Conservation (phyloP, 2,888 invertebrate genomes). For the Leucoptera coffeella region DNA sequence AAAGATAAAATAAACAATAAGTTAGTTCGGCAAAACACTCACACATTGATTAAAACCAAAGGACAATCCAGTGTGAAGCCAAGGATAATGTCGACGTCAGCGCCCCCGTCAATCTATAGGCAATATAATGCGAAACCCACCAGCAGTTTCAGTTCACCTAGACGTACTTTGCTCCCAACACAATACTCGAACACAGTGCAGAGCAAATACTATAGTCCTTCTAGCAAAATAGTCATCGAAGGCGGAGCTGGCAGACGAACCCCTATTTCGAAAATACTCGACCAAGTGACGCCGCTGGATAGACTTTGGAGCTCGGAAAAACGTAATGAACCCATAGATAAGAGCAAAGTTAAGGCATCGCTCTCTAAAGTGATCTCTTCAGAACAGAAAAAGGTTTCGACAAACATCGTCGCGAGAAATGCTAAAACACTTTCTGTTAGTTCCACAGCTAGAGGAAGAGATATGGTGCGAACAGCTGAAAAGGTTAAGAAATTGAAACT, state of each 20-base stretch:
- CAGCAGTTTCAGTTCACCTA: conserved; percentile 39
- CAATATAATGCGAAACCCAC: conserved; percentile 16
- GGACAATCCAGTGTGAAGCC: conserved; percentile 7
- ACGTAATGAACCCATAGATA: conserved; percentile 35
- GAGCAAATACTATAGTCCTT: conserved; percentile 15
- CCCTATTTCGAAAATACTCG: conserved; percentile 41
- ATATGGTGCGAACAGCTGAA: conserved; percentile 42
- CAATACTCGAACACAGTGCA: conserved; percentile 25
- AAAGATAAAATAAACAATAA: conserved; percentile 59
- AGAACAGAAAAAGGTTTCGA: conserved; percentile 1
- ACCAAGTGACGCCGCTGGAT: conserved; percentile 49
- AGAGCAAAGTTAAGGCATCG: conserved; percentile 19
- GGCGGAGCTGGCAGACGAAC: conserved; percentile 43
- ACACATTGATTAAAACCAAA: conserved; percentile 7
- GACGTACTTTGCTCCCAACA: conserved; percentile 33
- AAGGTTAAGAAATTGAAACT: conserved; percentile 30
- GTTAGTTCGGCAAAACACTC: conserved; percentile 43
- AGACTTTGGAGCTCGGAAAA: conserved; percentile 47
- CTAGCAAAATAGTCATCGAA: conserved; percentile 28
- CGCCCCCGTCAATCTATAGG: conserved; percentile 33
- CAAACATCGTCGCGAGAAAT: neutral
- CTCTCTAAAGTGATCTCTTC: conserved; percentile 11
- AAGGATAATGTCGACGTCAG: conserved; percentile 29
- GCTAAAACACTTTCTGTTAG: conserved; percentile 5
- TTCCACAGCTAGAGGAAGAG: conserved; percentile 30